Conservation (phyloP, 37 sponge, comb jelly and placozoan species). For the Haliclona indistincta region DNA sequence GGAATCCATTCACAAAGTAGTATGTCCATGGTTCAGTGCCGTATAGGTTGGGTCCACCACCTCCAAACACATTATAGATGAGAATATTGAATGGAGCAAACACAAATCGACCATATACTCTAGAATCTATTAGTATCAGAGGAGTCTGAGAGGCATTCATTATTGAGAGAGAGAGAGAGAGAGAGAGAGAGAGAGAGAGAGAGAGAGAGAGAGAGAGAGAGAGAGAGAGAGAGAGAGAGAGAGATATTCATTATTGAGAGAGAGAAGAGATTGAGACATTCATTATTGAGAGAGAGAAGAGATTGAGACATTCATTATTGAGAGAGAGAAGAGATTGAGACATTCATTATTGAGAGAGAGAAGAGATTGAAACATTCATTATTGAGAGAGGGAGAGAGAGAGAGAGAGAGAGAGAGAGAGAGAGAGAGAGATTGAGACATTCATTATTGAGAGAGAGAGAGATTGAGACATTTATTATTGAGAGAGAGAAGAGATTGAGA, state of each 20-base stretch:
- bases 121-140: slow-evolving; percentile 70
- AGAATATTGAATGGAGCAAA: slow-evolving; percentile 92
- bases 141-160: slow-evolving; percentile 47
- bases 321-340: slow-evolving; percentile 25
- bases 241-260: neutral
- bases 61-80: slow-evolving; percentile 94
- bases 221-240: neutral
- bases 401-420: neutral
- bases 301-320: slow-evolving; percentile 22
- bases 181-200: neutral
- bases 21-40: slow-evolving; percentile 89
- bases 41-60: slow-evolving; percentile 87
- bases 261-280: neutral
- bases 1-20: slow-evolving; percentile 88
- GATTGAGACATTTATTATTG: neutral
- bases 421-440: neutral
- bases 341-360: slow-evolving; percentile 52
- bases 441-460: neutral
- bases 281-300: neutral
- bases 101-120: slow-evolving; percentile 76
- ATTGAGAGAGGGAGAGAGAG: neutral
- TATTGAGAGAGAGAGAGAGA: too few species aligned
- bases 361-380: too few species aligned
- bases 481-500: neutral
- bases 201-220: neutral